Conservation (phyloP, 1,140 invertebrate genomes). For the Cydia splendana region DNA sequence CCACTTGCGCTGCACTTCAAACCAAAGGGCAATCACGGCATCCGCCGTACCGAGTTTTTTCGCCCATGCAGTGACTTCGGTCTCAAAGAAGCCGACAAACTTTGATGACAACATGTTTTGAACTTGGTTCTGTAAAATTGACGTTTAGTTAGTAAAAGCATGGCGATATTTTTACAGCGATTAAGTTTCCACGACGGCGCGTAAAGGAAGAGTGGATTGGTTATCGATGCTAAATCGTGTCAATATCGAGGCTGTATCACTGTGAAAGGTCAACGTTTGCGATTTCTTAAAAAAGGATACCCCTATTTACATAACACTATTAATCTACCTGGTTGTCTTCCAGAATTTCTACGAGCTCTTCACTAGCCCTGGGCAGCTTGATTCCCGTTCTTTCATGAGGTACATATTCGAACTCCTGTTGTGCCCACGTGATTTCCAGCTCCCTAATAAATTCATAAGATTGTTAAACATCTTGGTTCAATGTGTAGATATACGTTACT, state of each 20-base stretch:
- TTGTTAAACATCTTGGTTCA: conserved; percentile 18
- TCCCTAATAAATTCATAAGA: conserved; percentile 80
- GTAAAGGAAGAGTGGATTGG: too few species aligned
- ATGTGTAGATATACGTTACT: background rate
- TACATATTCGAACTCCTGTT: conserved; percentile 91
- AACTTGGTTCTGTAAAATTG: conserved; percentile 81
- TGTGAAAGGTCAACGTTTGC: too few species aligned
- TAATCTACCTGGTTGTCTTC: conserved; percentile 94
- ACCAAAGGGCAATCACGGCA: conserved; percentile 91
- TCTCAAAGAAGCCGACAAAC: conserved; percentile 92
- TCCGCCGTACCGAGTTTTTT: conserved; percentile 93
- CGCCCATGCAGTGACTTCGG: conserved; percentile 94
- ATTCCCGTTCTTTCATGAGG: conserved; percentile 89
- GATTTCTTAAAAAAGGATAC: too few species aligned
- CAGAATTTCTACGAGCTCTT: conserved; percentile 94
- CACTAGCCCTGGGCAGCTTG: conserved; percentile 88
- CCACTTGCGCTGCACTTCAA: conserved; percentile 97
- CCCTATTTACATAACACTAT: too few species aligned
- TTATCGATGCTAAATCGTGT: too few species aligned
- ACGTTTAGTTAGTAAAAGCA: background rate
- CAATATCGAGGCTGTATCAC: too few species aligned
- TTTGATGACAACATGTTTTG: conserved; percentile 97
- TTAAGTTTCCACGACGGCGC: background rate
- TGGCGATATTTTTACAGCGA: background rate
- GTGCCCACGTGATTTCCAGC: conserved; percentile 90